Evolutionary conservation across 1,140 invertebrate genomes (phyloP), one percentile per base, ranked within the genome.

Genomic region (Phortica variegata): DNA sequence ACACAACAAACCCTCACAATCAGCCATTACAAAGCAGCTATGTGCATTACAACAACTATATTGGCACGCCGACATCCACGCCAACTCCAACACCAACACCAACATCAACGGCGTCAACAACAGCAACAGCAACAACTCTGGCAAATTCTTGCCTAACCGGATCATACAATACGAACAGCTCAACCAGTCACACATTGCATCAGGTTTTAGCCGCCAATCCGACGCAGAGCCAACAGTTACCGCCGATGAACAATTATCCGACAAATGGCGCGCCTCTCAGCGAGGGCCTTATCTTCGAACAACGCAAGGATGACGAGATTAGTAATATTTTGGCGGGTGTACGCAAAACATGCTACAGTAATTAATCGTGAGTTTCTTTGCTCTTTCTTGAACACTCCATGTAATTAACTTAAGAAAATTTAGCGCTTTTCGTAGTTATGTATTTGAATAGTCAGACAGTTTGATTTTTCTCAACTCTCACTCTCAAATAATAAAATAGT

Each of bases 291-390:
- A 41, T 77, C 9, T 75, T 79, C 3, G 84, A 83, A 18, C 73
- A 80, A 17, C 77, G 81, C 16, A 85, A 87, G 54, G 88, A 90
- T 41, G 88, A 90, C 50, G 88, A 91, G 65, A 91, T 91, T 77
- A 90, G 88, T 77, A 88, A 89, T 52, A 91, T 91, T 58, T 76
- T 91, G 32, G 89, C 89, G 2, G 88, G 89, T 51, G 89, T 91
- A 31, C 81, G 89, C 47, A 90, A 91, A 72, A 91, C 89, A 18
- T 91, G 89, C 74, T 91, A 90, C 77, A 90, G 88, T 80, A 90
- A 87, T 78, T 89, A 77, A 83, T 23, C 13, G 9, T n/a, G 19
- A 10, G 8, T n/a, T 17, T 9, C 17, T 20, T 7, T 5, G 37
- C 38, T 21, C 7, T 31, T 31, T 31, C n/a, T 31, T 31, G 7